phyloP scores from a whole-genome alignment of 2,888 invertebrate genomes.

The Amphiduros pacificus region DNA sequence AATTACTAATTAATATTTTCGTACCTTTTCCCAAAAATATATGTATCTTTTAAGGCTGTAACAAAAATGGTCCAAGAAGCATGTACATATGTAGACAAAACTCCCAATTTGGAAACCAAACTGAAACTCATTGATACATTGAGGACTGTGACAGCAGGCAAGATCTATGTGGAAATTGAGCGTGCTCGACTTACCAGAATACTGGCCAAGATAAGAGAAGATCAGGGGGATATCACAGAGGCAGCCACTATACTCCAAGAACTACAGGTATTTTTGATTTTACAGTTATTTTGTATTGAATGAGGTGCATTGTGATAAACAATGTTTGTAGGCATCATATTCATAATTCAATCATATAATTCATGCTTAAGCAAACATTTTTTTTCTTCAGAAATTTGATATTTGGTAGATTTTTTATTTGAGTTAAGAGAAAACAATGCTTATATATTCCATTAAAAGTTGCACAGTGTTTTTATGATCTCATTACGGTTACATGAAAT shows the following conservation, averaged over 20 bases:
- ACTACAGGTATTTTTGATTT: slow-evolving; percentile 82
- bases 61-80: slow-evolving; percentile 90
- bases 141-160: slow-evolving; percentile 93
- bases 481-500: no score
- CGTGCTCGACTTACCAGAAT: slow-evolving; percentile 89
- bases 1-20: background rate
- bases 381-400: no score
- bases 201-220: slow-evolving; percentile 65
- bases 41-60: slow-evolving; percentile 87
- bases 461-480: no score
- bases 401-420: no score
- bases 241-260: slow-evolving; percentile 95
- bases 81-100: slow-evolving; percentile 87
- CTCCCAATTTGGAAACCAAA: slow-evolving; percentile 85
- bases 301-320: no score
- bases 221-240: slow-evolving; percentile 70
- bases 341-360: no score
- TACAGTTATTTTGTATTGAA: no score
- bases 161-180: slow-evolving; percentile 99
- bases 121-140: slow-evolving; percentile 95
- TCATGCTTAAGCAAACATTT: no score
- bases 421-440: no score
- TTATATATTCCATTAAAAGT: no score
- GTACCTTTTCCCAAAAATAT: background rate
- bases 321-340: no score